These are phyloP conservation scores for Acanthacorydalis orientalis DNA, from an alignment of 2,888 invertebrate species.

Conservation along the genomic window DNA sequence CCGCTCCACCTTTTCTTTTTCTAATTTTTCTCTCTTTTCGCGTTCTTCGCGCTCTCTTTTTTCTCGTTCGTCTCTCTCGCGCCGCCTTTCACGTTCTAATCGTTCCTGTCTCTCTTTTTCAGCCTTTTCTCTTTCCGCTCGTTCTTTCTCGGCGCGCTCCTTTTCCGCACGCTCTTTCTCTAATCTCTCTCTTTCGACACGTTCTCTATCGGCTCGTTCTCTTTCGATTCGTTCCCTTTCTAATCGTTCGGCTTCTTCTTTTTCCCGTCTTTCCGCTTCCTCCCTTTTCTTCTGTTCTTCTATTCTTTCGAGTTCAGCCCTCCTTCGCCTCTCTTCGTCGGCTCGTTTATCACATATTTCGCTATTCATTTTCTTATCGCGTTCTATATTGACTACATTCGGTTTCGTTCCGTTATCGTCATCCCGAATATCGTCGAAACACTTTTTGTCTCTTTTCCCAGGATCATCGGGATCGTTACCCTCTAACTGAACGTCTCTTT, in stretches of 20 bases:
- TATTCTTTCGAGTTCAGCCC: constrained; percentile 19
- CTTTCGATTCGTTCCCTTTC: constrained; percentile 24
- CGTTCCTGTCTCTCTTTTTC: constrained; percentile 21
- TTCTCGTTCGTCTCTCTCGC: constrained; percentile 14
- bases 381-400: constrained; percentile 12
- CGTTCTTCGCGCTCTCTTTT: constrained; percentile 26
- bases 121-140: constrained; percentile 18
- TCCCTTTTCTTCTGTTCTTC: constrained; percentile 12
- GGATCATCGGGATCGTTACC: no score
- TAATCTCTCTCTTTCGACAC: constrained; percentile 18
- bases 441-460: constrained; percentile 17
- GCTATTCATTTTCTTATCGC: constrained; percentile 17
- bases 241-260: constrained; percentile 15
- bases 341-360: constrained; percentile 16
- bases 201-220: constrained; percentile 22
- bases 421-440: constrained; percentile 19
- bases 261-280: constrained; percentile 17
- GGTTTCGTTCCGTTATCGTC: constrained; percentile 13
- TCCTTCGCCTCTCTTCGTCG: constrained; percentile 16
- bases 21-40: constrained; percentile 22
- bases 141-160: constrained; percentile 20
- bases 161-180: constrained; percentile 23
- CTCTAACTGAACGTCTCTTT: neutral
- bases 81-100: constrained; percentile 23
- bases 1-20: constrained; percentile 29